These are phyloP conservation scores for Hesperophylax magnus DNA, from an alignment of 1,140 invertebrate genomes.

Conservation along the genomic window DNA sequence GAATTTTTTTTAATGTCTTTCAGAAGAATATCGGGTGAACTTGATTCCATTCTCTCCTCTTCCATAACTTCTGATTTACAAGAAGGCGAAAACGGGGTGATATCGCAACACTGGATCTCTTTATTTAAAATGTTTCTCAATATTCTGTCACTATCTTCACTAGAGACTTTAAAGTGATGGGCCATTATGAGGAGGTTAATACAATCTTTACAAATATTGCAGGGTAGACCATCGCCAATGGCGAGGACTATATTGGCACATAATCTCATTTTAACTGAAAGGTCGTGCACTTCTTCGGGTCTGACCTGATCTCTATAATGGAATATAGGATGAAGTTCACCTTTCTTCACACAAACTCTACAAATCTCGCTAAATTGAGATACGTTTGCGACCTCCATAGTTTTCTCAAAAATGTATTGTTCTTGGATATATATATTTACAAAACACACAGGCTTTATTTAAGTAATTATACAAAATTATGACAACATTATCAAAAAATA, in stretches of 20 bases:
- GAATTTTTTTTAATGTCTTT: not conserved
- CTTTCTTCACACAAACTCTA: slow-evolving; percentile 28
- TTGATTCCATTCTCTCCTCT: not conserved
- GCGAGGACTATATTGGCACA: slow-evolving; percentile 12
- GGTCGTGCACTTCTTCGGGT: slow-evolving; percentile 6
- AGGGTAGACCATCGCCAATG: slow-evolving; percentile 9
- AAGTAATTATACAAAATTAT: too few relatives aligned
- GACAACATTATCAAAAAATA: too few relatives aligned
- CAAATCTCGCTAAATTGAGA: slow-evolving; percentile 26
- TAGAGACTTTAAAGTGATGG: slow-evolving; percentile 26
- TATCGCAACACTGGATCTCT: too few relatives aligned
- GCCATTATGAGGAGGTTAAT: slow-evolving; percentile 5
- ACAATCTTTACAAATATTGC: slow-evolving; percentile 28
- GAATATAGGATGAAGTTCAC: slow-evolving; percentile 27
- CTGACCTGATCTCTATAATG: slow-evolving; percentile 1
- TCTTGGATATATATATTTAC: not conserved
- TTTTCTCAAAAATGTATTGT: not conserved
- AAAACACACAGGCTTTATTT: too few relatives aligned
- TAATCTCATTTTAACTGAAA: slow-evolving; percentile 17
- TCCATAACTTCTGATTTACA: not conserved
- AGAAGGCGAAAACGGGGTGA: too few relatives aligned
- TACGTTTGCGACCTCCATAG: not conserved
- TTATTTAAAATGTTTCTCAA: slow-evolving; percentile 23
- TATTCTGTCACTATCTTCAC: slow-evolving; percentile 30
- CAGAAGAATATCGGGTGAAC: not conserved